phyloP scores from a whole-genome alignment of 2,888 invertebrate species.

The Acrocyrtus sp. region DNA sequence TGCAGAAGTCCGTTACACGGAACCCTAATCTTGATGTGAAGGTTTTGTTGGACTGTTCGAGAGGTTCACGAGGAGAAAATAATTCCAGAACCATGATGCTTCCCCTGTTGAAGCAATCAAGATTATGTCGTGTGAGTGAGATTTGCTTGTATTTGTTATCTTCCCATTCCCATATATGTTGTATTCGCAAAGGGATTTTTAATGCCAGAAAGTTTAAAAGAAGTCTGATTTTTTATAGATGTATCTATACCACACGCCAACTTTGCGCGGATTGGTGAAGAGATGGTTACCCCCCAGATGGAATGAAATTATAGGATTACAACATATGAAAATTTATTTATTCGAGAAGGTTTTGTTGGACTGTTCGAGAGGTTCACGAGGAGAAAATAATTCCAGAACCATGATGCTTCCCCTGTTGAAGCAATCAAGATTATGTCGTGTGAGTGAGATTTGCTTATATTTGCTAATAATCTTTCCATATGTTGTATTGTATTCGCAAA shows the following conservation, averaged over 20 bases:
- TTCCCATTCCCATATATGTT: too few species aligned
- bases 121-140: slow-evolving; percentile 70
- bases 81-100: slow-evolving; percentile 81
- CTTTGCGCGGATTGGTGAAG: slow-evolving; percentile 83
- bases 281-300: slow-evolving; percentile 84
- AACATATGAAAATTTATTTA: slow-evolving; percentile 98
- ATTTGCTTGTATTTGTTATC: too few species aligned
- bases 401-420: slow-evolving; percentile 81
- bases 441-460: too few species aligned
- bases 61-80: slow-evolving; percentile 83
- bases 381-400: slow-evolving; percentile 76
- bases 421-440: slow-evolving; percentile 72
- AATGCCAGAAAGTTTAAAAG: too few species aligned
- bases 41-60: slow-evolving; percentile 86
- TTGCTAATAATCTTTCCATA: too few species aligned
- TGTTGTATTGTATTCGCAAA: too few species aligned
- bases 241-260: slow-evolving; percentile 93
- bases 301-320: slow-evolving; percentile 93
- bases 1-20: slow-evolving; percentile 72
- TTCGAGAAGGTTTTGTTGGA: slow-evolving; percentile 92
- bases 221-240: too few species aligned
- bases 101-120: slow-evolving; percentile 75
- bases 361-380: slow-evolving; percentile 88
- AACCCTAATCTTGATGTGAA: slow-evolving; percentile 75
- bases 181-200: too few species aligned